phyloP scores from a whole-genome alignment of 2,888 invertebrate species.

The Parelbella ahira region DNA sequence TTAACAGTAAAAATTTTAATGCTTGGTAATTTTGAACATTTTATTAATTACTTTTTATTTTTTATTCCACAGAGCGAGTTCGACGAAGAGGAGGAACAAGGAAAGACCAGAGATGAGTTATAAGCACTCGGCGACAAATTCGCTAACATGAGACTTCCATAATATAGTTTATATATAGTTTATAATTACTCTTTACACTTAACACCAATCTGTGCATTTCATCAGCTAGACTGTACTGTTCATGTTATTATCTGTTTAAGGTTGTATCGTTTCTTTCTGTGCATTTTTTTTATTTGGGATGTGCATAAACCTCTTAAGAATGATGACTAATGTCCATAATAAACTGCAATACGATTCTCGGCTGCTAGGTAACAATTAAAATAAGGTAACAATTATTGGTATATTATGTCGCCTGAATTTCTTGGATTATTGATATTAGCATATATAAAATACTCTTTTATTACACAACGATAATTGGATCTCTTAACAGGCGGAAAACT shows the following conservation, averaged over 20 bases:
- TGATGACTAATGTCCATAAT: neutral
- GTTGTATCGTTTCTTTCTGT: conserved; percentile 38
- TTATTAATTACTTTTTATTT: no score
- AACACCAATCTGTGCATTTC: conserved; percentile 54
- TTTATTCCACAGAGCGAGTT: conserved; percentile 69
- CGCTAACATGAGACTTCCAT: conserved; percentile 66
- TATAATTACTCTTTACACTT: conserved; percentile 62
- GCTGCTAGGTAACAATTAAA: no score
- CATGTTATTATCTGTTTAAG: conserved; percentile 40
- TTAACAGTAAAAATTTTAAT: no score
- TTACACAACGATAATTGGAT: no score
- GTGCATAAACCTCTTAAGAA: neutral
- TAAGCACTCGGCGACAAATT: conserved; percentile 70
- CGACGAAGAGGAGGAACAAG: conserved; percentile 87
- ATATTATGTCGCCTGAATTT: no score
- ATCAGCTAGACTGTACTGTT: conserved; percentile 54
- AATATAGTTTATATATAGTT: conserved; percentile 68
- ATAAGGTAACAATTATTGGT: no score
- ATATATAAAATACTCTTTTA: conserved; percentile 50
- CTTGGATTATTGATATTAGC: conserved; percentile 37
- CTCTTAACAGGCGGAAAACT: conserved; percentile 35
- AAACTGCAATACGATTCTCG: conserved; percentile 9
- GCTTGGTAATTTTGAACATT: no score
- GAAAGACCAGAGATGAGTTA: conserved; percentile 88
- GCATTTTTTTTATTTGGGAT: conserved; percentile 8